Conservation (phyloP, 1,140 invertebrate genomes). For the Aphelenchoides fujianensis region DNA sequence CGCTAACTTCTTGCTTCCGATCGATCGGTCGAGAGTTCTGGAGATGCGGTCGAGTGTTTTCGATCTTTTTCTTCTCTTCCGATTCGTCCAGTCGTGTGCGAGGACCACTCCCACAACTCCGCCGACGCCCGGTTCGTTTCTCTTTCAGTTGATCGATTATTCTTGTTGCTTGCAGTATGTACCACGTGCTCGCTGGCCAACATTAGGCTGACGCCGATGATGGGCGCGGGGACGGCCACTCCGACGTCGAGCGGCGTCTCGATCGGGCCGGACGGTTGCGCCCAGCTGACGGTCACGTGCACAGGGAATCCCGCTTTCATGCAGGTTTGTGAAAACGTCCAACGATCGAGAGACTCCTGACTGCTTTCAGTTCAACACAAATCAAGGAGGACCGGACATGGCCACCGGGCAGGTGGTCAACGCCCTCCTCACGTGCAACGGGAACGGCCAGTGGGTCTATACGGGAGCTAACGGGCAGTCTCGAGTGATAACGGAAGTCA, state of each 20-base stretch:
- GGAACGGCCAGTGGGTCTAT: constrained; percentile 8
- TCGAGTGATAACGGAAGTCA: constrained; percentile 10
- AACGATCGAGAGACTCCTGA: not conserved
- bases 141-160: too few relatives aligned
- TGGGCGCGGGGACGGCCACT: constrained; percentile 1
- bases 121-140: too few relatives aligned
- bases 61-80: too few relatives aligned
- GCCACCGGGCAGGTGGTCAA: constrained; percentile 5
- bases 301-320: constrained; percentile 7
- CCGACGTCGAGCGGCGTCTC: not conserved
- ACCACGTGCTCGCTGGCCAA: not conserved
- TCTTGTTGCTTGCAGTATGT: not conserved
- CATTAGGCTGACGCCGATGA: constrained; percentile 10
- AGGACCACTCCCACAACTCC: too few relatives aligned
- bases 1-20: too few relatives aligned
- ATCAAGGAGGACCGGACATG: constrained; percentile 9
- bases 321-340: not conserved
- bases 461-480: not conserved
- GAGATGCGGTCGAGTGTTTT: too few relatives aligned
- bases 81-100: too few relatives aligned
- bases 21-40: too few relatives aligned
- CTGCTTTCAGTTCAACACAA: constrained; percentile 8
- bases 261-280: constrained; percentile 3
- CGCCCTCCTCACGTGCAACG: not conserved
- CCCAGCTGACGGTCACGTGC: constrained; percentile 9